phyloP scores from a whole-genome alignment of 2,888 invertebrate species.

The Nemurella pictetii region DNA sequence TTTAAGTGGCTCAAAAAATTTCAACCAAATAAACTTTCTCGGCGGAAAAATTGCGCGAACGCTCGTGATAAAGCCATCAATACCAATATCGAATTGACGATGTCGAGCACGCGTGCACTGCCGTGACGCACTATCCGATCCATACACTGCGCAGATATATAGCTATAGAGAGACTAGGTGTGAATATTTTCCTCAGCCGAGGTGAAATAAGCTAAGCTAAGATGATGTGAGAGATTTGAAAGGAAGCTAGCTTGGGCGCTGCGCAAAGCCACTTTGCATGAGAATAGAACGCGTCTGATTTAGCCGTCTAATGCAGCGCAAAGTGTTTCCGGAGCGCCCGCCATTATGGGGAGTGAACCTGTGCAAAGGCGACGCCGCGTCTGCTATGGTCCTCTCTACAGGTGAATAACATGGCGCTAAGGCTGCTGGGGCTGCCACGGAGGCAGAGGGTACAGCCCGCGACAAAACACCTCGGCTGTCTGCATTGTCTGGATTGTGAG shows the following conservation, averaged over 20 bases:
- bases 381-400: not conserved
- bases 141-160: not conserved
- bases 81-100: not conserved
- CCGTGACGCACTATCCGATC: not conserved
- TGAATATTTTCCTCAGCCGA: not conserved
- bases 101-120: not conserved
- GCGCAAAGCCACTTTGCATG: slow-evolving; percentile 13
- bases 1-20: not conserved
- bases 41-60: not conserved
- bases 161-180: not conserved
- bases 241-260: not conserved
- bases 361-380: not conserved
- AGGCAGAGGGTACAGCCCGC: not conserved
- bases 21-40: not conserved
- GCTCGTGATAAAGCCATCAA: not conserved
- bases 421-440: not conserved
- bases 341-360: not conserved
- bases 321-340: slow-evolving; percentile 16
- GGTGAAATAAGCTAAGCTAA: not conserved
- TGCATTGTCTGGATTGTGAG: not conserved
- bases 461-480: no score
- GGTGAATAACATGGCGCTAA: not conserved
- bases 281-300: slow-evolving; percentile 16
- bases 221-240: not conserved
- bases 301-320: slow-evolving; percentile 17